Evolutionary conservation across 2,888 invertebrate genomes (phyloP), one percentile per base, ranked within the genome.

Genomic region (Auanema freiburgensis): DNA sequence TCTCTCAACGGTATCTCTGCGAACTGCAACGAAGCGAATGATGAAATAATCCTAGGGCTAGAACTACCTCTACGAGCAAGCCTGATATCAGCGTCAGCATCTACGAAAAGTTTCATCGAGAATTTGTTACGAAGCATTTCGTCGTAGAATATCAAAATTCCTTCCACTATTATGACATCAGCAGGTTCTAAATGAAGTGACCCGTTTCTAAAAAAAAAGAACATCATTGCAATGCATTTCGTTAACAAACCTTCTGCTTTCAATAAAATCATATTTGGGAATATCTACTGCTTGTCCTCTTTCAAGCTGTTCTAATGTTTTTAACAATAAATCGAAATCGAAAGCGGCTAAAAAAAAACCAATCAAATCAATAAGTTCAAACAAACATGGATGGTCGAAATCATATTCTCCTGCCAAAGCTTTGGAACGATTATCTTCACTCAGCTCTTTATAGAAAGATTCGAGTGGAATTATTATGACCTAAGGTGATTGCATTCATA

Each of bases 41-140:
- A 23, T 59, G 14, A 18, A 16, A 40, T 2, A 16, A 21, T 21
- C 16, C 53, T 53, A 16, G 6, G n/a, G n/a, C 51, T n/a, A 55
- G 5, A 6, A 18, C 40, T 84, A 95, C 95, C 95, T 89, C 97
- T 88, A 79, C 97, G 88, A 0, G 96, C 94, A 23, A 98, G 88
- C 82, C 98, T 88, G 0, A 95, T 98, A 85, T 98, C 98, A 0
- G 98, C 95, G 86, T 98, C 97, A 0, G 96, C 96, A 84, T 98
- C 98, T 3, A 98, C 97, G 86, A 98, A 98, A 44, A 99, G 87
- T 86, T 98, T 98, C 94, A 98, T 96, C 85, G 97, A 93, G 87
- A 97, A 98, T 65, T 96, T 87, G 66, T 95, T 91, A 57, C 96
- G 87, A 68, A 98, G 91, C 84, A 92, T 91, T 0, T 92, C 92